Conservation (phyloP, 2,888 invertebrate genomes). For the Rhagonycha lutea region DNA sequence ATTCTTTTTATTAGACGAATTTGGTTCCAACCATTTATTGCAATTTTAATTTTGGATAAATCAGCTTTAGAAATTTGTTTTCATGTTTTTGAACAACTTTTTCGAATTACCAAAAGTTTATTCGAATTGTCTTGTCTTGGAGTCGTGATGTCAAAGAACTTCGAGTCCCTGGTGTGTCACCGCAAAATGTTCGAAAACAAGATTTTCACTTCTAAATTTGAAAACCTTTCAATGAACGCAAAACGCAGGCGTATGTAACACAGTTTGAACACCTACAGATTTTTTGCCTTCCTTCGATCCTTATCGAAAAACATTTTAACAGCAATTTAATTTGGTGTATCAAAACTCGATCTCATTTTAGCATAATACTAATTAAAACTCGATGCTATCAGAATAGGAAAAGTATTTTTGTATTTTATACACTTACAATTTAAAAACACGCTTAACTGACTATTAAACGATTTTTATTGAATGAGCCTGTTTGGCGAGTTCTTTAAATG, state of each 20-base stretch:
- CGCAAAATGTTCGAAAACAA: background rate
- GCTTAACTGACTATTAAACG: background rate
- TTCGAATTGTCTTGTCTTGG: background rate
- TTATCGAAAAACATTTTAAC: background rate
- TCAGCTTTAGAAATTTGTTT: background rate
- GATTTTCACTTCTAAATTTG: background rate
- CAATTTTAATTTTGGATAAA: slow-evolving; percentile 7
- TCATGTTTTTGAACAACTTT: background rate
- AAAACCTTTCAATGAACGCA: background rate
- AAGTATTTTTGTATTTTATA: background rate
- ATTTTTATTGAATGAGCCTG: background rate
- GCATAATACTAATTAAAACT: background rate
- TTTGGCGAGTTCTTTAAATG: background rate
- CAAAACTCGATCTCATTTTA: background rate
- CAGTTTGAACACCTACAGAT: background rate
- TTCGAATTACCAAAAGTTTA: too few species aligned
- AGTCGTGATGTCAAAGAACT: background rate
- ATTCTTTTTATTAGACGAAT: slow-evolving; percentile 6
- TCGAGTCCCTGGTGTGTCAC: background rate
- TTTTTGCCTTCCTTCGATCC: background rate
- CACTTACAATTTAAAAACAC: background rate
- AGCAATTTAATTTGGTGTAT: background rate
- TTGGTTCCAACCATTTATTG: slow-evolving; percentile 10
- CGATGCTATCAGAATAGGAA: background rate
- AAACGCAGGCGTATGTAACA: background rate